Evolutionary conservation across 2,888 invertebrate genomes (phyloP).

Genomic region (Ferrisia virgata): DNA sequence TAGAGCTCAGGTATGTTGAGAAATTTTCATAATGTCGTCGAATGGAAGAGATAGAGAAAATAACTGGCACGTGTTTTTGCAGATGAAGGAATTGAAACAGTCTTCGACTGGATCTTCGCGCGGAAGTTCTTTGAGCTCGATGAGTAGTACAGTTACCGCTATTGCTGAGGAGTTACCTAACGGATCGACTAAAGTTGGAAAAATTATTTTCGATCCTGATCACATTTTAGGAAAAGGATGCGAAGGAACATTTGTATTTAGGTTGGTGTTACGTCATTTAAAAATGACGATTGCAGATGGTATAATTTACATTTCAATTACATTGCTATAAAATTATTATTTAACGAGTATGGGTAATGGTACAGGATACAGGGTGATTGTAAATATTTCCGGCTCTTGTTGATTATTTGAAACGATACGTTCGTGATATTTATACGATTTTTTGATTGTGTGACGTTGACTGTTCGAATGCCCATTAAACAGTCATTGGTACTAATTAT

Average conservation of each 20-base stretch:
- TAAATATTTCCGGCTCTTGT: too few relatives aligned
- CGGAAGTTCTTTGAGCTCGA: constrained; percentile 50
- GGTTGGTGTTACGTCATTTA: constrained; percentile 56
- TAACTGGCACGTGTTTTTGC: constrained; percentile 54
- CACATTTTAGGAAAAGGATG: constrained; percentile 93
- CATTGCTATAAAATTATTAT: too few relatives aligned
- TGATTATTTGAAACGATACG: too few relatives aligned
- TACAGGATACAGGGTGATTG: too few relatives aligned
- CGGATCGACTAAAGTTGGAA: constrained; percentile 74
- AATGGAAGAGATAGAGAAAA: constrained; percentile 50
- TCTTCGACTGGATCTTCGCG: constrained; percentile 51
- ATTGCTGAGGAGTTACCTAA: constrained; percentile 48
- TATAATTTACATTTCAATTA: too few relatives aligned
- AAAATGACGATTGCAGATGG: background rate
- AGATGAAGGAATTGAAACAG: constrained; percentile 59
- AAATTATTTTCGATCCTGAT: constrained; percentile 80
- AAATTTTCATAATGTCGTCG: constrained; percentile 56
- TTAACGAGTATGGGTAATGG: too few relatives aligned
- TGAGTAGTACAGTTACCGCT: constrained; percentile 55
- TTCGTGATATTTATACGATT: too few relatives aligned
- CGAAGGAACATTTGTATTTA: constrained; percentile 96
- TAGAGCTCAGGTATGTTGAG: constrained; percentile 55
- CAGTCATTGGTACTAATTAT: too few relatives aligned
- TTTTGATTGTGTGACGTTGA: too few relatives aligned
- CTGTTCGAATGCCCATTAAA: too few relatives aligned